Evolutionary conservation across 2,888 invertebrate genomes (phyloP).

Genomic region (Xestia xanthographa): DNA sequence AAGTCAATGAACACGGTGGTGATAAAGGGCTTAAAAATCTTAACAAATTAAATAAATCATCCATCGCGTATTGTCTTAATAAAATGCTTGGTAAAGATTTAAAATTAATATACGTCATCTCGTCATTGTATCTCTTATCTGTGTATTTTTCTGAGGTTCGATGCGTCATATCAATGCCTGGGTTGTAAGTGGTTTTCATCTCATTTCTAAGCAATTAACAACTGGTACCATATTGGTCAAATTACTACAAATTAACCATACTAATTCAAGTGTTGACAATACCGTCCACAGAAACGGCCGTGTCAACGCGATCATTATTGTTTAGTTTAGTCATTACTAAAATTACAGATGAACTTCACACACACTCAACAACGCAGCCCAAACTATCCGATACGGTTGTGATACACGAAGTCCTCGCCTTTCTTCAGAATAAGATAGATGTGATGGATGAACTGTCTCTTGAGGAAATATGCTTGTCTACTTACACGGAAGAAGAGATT

Average conservation of each 20-base stretch:
- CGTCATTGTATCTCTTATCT: not conserved
- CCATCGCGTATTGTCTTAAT: not conserved
- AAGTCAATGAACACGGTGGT: not conserved
- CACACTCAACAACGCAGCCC: not conserved
- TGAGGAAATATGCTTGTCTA: slow-evolving; percentile 12
- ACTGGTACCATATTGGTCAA: not conserved
- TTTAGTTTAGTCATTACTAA: slow-evolving; percentile 19
- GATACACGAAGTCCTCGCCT: slow-evolving; percentile 43
- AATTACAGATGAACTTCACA: slow-evolving; percentile 38
- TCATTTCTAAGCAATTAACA: not conserved
- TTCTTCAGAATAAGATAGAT: slow-evolving; percentile 35
- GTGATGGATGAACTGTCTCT: slow-evolving; percentile 32
- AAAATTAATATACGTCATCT: not conserved
- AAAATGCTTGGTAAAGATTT: not conserved
- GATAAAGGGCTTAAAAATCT: not conserved
- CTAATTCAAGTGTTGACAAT: not conserved
- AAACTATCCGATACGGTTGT: slow-evolving; percentile 16
- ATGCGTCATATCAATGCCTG: not conserved
- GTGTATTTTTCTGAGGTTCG: too few relatives aligned
- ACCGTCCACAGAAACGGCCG: not conserved
- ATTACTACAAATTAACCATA: not conserved
- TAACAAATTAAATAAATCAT: not conserved
- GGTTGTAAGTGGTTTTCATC: not conserved
- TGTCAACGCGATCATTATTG: slow-evolving; percentile 11
- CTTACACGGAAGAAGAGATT: slow-evolving; percentile 17